Conservation (phyloP, 2,113 vertebrate genomes). For the Morone chrysops region DNA sequence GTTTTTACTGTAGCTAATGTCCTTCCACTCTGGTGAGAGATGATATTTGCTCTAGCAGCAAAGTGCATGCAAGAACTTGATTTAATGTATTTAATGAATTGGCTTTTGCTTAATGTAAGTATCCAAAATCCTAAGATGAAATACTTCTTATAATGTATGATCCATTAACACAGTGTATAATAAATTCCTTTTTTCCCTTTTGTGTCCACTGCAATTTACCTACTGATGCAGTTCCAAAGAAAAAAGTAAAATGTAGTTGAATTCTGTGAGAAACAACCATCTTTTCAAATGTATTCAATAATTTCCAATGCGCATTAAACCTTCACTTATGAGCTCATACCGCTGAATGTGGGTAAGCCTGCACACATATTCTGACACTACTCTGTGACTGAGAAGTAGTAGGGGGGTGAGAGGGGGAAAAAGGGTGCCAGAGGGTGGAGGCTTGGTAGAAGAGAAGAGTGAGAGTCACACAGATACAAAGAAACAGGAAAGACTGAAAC, state of each 20-base stretch:
- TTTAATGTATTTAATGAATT: slow-evolving; percentile 12
- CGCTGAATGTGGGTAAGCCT: neutral
- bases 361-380: neutral
- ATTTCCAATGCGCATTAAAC: slow-evolving; percentile 9
- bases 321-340: slow-evolving; percentile 6
- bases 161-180: neutral
- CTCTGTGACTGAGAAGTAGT: slow-evolving; percentile 17
- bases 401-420: neutral
- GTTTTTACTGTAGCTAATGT: neutral
- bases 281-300: neutral
- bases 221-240: neutral
- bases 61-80: slow-evolving; percentile 7
- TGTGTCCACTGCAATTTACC: neutral
- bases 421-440: neutral
- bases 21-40: neutral
- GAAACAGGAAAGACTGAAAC: slow-evolving; percentile 82
- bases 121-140: neutral
- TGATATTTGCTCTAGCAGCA: neutral
- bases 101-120: neutral
- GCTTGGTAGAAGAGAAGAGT: slow-evolving; percentile 5
- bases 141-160: slow-evolving; percentile 4
- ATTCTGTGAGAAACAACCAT: neutral
- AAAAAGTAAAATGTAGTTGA: neutral
- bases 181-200: neutral
- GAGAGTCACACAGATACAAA: slow-evolving; percentile 34